A percentile compares a stretch with the other conserved stretches of the same genome.
phyloP scores from a whole-genome alignment of 1,140 invertebrate genomes.

The Cotesia typhae region DNA sequence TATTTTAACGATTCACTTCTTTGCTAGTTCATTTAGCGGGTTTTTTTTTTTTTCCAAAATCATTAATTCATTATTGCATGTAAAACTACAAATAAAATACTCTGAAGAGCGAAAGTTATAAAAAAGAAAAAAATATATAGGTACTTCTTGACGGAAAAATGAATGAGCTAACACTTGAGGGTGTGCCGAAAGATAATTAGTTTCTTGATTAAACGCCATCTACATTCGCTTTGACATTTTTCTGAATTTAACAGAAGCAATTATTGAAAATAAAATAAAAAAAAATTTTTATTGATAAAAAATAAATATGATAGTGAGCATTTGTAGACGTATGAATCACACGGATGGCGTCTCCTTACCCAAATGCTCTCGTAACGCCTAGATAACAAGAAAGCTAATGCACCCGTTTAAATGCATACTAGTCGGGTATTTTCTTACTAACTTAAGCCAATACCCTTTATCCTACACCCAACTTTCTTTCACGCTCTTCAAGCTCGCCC shows the following conservation, averaged over 20 bases:
- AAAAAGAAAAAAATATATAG: background rate
- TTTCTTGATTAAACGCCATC: conserved; percentile 51
- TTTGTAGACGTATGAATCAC: conserved; percentile 45
- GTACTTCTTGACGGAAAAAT: conserved; percentile 25
- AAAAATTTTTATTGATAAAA: conserved; percentile 2
- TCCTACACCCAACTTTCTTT: conserved; percentile 24
- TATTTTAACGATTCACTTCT: background rate
- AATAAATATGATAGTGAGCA: conserved; percentile 33
- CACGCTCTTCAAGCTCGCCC: conserved; percentile 10
- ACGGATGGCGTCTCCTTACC: conserved; percentile 1
- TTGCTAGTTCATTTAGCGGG: background rate
- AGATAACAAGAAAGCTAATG: conserved; percentile 54
- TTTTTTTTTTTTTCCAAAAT: background rate
- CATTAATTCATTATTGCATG: background rate
- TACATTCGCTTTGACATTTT: background rate
- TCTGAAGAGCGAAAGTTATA: background rate
- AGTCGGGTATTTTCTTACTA: conserved; percentile 48
- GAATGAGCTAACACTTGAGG: conserved; percentile 42
- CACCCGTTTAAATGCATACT: conserved; percentile 63
- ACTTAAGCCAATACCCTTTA: conserved; percentile 40
- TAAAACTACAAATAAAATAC: too few species aligned
- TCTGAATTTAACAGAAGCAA: background rate
- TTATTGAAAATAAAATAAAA: background rate
- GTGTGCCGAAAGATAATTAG: conserved; percentile 53
- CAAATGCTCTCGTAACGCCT: conserved; percentile 39